Evolutionary conservation across 2,888 invertebrate genomes (phyloP).

Genomic region (Drosophila niveifrons): DNA sequence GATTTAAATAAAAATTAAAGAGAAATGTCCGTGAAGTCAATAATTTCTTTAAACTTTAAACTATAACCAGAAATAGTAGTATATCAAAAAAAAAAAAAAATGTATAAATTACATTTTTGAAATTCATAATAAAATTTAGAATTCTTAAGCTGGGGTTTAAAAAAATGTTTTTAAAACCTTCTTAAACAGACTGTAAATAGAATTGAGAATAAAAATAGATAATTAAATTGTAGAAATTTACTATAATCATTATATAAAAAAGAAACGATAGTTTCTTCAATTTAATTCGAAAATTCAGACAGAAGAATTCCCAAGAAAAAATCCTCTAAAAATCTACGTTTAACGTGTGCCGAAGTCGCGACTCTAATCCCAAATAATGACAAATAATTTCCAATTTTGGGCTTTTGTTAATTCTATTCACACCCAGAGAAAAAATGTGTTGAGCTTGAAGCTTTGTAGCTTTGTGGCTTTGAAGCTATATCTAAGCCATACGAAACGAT

Average conservation of each 20-base stretch:
- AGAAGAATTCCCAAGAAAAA: not conserved
- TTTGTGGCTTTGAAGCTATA: not conserved
- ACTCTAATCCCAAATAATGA: not conserved
- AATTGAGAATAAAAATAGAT: too few relatives aligned
- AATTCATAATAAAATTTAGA: not conserved
- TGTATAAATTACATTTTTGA: not conserved
- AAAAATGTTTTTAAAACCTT: too few relatives aligned
- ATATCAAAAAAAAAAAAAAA: too few relatives aligned
- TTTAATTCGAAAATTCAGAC: not conserved
- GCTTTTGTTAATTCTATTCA: conserved; percentile 59
- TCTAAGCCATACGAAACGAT: conserved; percentile 20
- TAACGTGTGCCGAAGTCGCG: not conserved
- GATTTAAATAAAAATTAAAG: too few relatives aligned
- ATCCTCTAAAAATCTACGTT: not conserved
- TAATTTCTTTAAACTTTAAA: too few relatives aligned
- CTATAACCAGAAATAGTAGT: too few relatives aligned
- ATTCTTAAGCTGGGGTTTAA: too few relatives aligned
- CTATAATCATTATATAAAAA: too few relatives aligned
- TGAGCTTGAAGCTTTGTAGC: not conserved
- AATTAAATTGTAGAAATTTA: not conserved
- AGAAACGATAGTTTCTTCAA: not conserved
- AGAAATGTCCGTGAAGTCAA: too few relatives aligned
- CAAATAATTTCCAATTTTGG: conserved; percentile 1
- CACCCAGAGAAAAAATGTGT: conserved; percentile 31
- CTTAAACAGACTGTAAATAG: too few relatives aligned